Evolutionary conservation across 2,797 vertebrate genomes (phyloP), one percentile per base, ranked within the genome.

Genomic region (Tenualosa ilisha): DNA sequence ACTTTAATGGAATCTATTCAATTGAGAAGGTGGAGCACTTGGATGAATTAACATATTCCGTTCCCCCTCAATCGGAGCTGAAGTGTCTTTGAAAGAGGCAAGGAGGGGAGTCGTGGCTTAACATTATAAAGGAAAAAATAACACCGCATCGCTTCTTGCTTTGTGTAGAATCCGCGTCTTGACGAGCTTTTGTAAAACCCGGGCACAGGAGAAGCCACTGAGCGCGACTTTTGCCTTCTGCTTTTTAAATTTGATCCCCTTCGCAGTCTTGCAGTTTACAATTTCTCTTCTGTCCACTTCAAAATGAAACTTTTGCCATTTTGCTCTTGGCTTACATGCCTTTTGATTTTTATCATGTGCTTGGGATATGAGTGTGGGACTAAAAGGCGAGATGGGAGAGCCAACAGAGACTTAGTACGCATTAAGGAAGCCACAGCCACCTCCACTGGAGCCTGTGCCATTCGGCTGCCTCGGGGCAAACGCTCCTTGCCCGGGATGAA

Each of bases 1-100:
- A 97, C 95, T 97, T 97, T 90, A 89, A 90, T 97, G 96, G 96
- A 96, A 97, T 96, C 97, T 96, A 97, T 96, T 97, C 96, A 97
- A 97, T 97, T 97, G 97, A 95, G 97, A 97, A 97, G 96, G 97
- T 97, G 97, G 97, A 97, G 97, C 96, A 96, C 96, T 96, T 94
- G 95, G 96, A 96, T 96, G 96, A 97, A 97, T 97, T 97, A 97
- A 97, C 89, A 97, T 97, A 97, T 97, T 96, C 96, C 96, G 95
- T 96, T 97, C 97, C 97, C 97, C 96, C 95, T 97, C 96, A 94
- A 96, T 97, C 97, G 95, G 93, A 94, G 93, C 96, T 97, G 95
- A 95, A 92, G 94, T 95, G 89, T 96, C 96, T 96, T 89, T 97
- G 96, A 96, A 96, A 96, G 88, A 93, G 93, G 94, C 93, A 94